A percentile compares a stretch with the other conserved stretches of the same genome.
Evolutionary conservation across 2,797 vertebrate genomes (phyloP).

Genomic region (Peromyscus nudipes): DNA sequence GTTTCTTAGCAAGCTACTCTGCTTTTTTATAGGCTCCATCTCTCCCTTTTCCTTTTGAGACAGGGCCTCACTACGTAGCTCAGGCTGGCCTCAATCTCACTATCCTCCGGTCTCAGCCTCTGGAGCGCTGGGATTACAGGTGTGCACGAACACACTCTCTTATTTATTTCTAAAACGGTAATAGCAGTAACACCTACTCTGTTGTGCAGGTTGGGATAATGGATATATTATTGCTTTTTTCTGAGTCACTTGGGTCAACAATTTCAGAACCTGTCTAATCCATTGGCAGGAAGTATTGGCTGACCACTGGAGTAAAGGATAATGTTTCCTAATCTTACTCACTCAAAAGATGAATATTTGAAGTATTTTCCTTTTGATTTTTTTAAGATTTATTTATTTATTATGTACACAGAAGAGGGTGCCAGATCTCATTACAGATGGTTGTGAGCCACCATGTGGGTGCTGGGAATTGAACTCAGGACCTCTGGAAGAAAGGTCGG

Average conservation of each 20-base stretch:
- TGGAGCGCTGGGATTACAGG: too few species aligned
- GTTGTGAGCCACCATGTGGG: too few species aligned
- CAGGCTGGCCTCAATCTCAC: not conserved
- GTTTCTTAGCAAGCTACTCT: slow-evolving; percentile 20
- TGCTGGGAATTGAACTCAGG: too few species aligned
- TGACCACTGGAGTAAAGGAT: not conserved
- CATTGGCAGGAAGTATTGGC: not conserved
- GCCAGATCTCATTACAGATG: too few species aligned
- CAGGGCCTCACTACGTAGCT: not conserved
- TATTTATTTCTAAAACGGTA: slow-evolving; percentile 20
- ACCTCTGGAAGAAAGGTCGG: too few species aligned
- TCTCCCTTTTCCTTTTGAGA: not conserved
- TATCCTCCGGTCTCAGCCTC: too few species aligned
- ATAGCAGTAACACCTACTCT: not conserved
- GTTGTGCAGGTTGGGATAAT: not conserved
- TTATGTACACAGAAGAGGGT: too few species aligned
- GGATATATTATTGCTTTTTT: not conserved
- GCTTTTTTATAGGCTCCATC: not conserved
- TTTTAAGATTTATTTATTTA: too few species aligned
- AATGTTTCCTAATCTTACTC: not conserved
- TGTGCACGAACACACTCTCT: not conserved
- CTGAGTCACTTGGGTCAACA: not conserved
- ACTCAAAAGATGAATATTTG: not conserved
- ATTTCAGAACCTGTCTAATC: not conserved
- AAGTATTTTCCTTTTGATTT: slow-evolving; percentile 28